Evolutionary conservation across 2,888 invertebrate species (phyloP).

Genomic region (Rhimphoctona megacephalus): DNA sequence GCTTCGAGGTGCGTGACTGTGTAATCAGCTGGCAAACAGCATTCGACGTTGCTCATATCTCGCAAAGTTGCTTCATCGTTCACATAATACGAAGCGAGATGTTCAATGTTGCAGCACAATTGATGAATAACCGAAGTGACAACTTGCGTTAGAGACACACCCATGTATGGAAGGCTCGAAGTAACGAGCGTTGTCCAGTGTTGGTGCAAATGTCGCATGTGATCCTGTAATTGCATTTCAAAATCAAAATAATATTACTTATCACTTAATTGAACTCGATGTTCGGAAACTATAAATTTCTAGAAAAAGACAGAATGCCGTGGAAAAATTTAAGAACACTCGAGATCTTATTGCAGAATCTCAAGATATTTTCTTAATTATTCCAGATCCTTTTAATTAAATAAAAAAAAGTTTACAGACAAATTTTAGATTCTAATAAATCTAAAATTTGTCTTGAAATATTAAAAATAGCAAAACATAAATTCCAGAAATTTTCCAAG

Average conservation of each 20-base stretch:
- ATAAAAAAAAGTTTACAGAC: background rate
- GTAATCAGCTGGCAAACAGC: slow-evolving; percentile 90
- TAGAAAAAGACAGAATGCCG: background rate
- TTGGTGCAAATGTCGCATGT: slow-evolving; percentile 90
- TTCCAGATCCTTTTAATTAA: too few relatives aligned
- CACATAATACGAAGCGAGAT: slow-evolving; percentile 83
- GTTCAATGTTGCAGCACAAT: slow-evolving; percentile 92
- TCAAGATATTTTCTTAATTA: background rate
- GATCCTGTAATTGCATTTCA: slow-evolving; percentile 84
- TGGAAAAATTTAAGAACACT: background rate
- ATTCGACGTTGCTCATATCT: slow-evolving; percentile 82
- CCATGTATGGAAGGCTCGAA: slow-evolving; percentile 92
- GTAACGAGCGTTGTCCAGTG: slow-evolving; percentile 94
- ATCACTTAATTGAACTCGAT: background rate
- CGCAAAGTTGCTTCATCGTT: slow-evolving; percentile 76
- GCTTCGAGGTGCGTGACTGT: slow-evolving; percentile 92
- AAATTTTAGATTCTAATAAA: too few relatives aligned
- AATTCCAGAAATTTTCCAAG: too few relatives aligned
- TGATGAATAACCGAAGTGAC: slow-evolving; percentile 92
- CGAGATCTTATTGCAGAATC: background rate
- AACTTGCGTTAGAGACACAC: slow-evolving; percentile 91
- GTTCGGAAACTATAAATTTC: background rate
- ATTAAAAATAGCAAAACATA: too few relatives aligned
- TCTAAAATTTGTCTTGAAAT: too few relatives aligned
- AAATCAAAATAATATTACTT: background rate